These are phyloP conservation scores for Drosophila tripunctata DNA, from an alignment of 2,888 invertebrate species.

Conservation along the genomic window DNA sequence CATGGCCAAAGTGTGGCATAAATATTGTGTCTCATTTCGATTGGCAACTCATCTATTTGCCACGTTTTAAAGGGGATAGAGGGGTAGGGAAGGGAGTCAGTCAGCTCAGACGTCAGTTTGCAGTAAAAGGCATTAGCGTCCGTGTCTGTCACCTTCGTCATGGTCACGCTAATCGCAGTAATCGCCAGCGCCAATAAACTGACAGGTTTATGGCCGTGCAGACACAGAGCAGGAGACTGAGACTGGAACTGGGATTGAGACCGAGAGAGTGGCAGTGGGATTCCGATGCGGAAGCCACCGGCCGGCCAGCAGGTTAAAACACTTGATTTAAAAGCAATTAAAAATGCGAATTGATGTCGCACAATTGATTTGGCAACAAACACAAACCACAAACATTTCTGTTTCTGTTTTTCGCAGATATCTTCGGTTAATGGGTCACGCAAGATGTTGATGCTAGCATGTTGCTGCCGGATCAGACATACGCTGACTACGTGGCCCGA, in stretches of 20 bases:
- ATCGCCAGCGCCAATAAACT: constrained; percentile 77
- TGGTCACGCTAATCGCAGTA: constrained; percentile 79
- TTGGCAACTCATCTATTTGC: constrained; percentile 70
- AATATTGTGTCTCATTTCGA: constrained; percentile 71
- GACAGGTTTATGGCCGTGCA: constrained; percentile 75
- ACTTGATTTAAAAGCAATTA: constrained; percentile 78
- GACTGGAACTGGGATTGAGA: background rate
- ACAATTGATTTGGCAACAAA: constrained; percentile 77
- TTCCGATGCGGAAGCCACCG: constrained; percentile 57
- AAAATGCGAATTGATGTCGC: constrained; percentile 71
- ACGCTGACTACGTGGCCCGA: constrained; percentile 85
- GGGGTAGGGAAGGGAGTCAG: background rate
- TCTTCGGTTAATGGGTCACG: constrained; percentile 58
- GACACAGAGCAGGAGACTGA: constrained; percentile 35
- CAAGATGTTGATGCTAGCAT: constrained; percentile 82
- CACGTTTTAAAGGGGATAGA: background rate
- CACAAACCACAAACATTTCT: constrained; percentile 9
- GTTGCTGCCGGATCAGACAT: constrained; percentile 92
- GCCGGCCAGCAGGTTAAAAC: constrained; percentile 28
- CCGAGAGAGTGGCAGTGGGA: background rate
- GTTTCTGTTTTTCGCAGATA: constrained; percentile 37
- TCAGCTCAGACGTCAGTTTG: constrained; percentile 24
- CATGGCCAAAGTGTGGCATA: constrained; percentile 67
- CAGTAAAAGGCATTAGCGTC: constrained; percentile 79
- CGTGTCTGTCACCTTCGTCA: constrained; percentile 79